A percentile compares a stretch with the other conserved stretches of the same genome.
phyloP scores from a whole-genome alignment of 2,113 vertebrate genomes.

The Melanostigma gelatinosum region DNA sequence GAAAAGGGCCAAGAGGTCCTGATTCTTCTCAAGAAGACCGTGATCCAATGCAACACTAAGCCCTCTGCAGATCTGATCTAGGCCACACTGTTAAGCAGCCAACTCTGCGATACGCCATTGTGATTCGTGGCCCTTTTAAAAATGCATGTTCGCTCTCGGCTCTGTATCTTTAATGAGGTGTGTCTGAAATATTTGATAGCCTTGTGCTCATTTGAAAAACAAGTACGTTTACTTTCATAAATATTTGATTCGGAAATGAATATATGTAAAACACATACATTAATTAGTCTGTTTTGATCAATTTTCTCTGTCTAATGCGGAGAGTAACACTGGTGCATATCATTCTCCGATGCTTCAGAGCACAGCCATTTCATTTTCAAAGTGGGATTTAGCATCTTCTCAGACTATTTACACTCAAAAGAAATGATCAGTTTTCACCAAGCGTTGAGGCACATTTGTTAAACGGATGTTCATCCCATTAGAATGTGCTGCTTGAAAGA shows the following conservation, averaged over 20 bases:
- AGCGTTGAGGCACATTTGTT: conserved; percentile 36
- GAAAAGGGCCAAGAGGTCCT: neutral
- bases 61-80: conserved; percentile 44
- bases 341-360: conserved; percentile 75
- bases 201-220: conserved; percentile 79
- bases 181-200: conserved; percentile 81
- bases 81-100: conserved; percentile 51
- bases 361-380: conserved; percentile 79
- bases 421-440: conserved; percentile 54
- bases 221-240: conserved; percentile 81
- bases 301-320: conserved; percentile 78
- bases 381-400: conserved; percentile 72
- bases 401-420: conserved; percentile 48
- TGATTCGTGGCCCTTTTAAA: conserved; percentile 75
- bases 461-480: conserved; percentile 51
- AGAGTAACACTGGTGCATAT: conserved; percentile 60
- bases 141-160: conserved; percentile 80
- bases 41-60: conserved; percentile 39
- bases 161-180: conserved; percentile 81
- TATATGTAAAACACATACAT: conserved; percentile 84
- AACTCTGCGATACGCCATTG: conserved; percentile 52
- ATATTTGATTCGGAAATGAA: conserved; percentile 83
- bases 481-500: conserved; percentile 38
- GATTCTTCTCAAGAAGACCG: conserved; percentile 26
- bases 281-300: conserved; percentile 84